phyloP scores from a whole-genome alignment of 2,797 vertebrate species.

The Thalassophryne amazonica region DNA sequence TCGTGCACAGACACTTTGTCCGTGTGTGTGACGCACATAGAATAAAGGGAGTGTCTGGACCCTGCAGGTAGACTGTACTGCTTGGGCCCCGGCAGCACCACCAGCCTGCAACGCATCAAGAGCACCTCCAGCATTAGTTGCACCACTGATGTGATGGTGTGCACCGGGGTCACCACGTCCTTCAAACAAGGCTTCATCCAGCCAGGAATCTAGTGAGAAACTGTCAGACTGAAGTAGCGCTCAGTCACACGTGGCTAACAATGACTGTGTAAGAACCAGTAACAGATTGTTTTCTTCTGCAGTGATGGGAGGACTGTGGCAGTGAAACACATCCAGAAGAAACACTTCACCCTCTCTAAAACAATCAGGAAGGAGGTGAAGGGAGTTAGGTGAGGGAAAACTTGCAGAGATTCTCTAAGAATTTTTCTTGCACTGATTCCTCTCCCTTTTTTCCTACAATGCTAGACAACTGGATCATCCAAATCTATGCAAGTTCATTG shows the following conservation, averaged over 20 bases:
- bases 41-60: background rate
- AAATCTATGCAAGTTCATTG: slow-evolving; percentile 81
- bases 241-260: too few relatives aligned
- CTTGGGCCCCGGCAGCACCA: slow-evolving; percentile 63
- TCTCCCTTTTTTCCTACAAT: background rate
- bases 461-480: slow-evolving; percentile 79
- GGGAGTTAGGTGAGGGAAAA: slow-evolving; percentile 73
- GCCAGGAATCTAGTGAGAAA: slow-evolving; percentile 74
- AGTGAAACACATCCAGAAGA: slow-evolving; percentile 78
- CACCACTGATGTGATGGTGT: slow-evolving; percentile 62
- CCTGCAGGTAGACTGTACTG: slow-evolving; percentile 58
- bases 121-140: slow-evolving; percentile 66
- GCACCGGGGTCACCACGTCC: slow-evolving; percentile 61
- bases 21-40: background rate
- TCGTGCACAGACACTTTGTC: too few relatives aligned
- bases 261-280: background rate
- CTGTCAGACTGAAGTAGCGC: background rate
- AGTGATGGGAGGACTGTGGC: slow-evolving; percentile 77
- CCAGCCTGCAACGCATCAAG: slow-evolving; percentile 65
- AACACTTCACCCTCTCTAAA: slow-evolving; percentile 78
- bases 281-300: background rate
- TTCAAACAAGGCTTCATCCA: slow-evolving; percentile 71
- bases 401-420: too few relatives aligned
- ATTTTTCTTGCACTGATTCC: too few relatives aligned
- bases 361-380: slow-evolving; percentile 80